Conservation (phyloP, 2,888 invertebrate species). For the Heterodera filipjevi region DNA sequence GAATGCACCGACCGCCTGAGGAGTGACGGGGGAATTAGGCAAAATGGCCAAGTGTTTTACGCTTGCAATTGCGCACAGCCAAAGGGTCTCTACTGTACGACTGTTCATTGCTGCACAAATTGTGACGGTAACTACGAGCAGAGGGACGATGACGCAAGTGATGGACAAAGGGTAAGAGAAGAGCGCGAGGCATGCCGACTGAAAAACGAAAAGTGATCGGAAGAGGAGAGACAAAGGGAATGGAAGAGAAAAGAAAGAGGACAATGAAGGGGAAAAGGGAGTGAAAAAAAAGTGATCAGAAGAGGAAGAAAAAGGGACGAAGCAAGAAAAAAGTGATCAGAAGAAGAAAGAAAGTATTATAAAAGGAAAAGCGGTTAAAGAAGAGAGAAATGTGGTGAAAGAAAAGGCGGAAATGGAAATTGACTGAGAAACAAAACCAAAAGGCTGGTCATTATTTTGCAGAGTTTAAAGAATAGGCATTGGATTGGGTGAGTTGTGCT, state of each 20-base stretch:
- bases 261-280: not conserved
- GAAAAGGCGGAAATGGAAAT: too few species aligned
- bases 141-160: slow-evolving; percentile 25
- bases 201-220: slow-evolving; percentile 17
- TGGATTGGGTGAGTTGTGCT: not conserved
- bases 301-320: too few species aligned
- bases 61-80: slow-evolving; percentile 32
- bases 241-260: not conserved
- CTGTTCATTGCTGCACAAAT: slow-evolving; percentile 30
- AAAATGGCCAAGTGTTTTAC: not conserved
- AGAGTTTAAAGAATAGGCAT: not conserved
- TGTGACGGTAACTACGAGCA: slow-evolving; percentile 24
- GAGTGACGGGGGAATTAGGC: not conserved
- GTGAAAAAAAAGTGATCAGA: too few species aligned
- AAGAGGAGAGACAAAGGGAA: not conserved
- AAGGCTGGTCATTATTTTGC: too few species aligned
- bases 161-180: slow-evolving; percentile 34
- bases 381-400: too few species aligned
- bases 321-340: too few species aligned
- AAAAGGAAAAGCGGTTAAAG: too few species aligned
- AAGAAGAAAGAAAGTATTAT: too few species aligned
- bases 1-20: slow-evolving; percentile 31
- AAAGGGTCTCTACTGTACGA: slow-evolving; percentile 26
- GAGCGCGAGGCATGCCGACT: slow-evolving; percentile 29
- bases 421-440: too few species aligned